These are phyloP conservation scores for Echinops telfairi DNA, from an alignment of 2,113 vertebrate genomes.

Conservation along the genomic window DNA sequence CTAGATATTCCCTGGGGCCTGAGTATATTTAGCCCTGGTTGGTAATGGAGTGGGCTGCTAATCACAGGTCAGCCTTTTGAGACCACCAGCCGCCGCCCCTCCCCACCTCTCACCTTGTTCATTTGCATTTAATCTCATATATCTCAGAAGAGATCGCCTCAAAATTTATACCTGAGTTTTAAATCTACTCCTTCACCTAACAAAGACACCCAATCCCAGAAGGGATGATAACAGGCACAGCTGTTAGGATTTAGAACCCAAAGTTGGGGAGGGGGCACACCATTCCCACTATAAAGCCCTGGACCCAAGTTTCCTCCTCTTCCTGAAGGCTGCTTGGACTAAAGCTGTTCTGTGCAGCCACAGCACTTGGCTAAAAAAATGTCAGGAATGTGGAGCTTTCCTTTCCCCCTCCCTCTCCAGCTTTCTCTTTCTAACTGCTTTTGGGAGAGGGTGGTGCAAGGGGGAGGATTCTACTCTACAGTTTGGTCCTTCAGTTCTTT, in stretches of 20 bases:
- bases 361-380: conserved; percentile 85
- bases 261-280: background rate
- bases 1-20: background rate
- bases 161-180: background rate
- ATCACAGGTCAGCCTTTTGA: no score
- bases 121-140: background rate
- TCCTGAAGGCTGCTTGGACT: conserved; percentile 69
- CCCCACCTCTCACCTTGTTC: background rate
- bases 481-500: conserved; percentile 64
- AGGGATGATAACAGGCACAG: background rate
- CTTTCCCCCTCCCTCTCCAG: conserved; percentile 71
- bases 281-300: background rate
- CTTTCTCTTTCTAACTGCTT: conserved; percentile 77
- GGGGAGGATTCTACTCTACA: conserved; percentile 41
- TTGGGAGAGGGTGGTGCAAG: conserved; percentile 61
- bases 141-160: background rate
- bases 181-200: background rate
- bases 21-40: background rate
- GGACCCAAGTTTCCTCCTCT: conserved; percentile 61
- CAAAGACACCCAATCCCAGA: background rate
- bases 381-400: conserved; percentile 86
- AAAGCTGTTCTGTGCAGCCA: conserved; percentile 74
- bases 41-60: background rate
- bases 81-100: background rate
- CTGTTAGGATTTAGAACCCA: background rate